Evolutionary conservation across 2,888 invertebrate species (phyloP).

Genomic region (Liodrosophila aerea): DNA sequence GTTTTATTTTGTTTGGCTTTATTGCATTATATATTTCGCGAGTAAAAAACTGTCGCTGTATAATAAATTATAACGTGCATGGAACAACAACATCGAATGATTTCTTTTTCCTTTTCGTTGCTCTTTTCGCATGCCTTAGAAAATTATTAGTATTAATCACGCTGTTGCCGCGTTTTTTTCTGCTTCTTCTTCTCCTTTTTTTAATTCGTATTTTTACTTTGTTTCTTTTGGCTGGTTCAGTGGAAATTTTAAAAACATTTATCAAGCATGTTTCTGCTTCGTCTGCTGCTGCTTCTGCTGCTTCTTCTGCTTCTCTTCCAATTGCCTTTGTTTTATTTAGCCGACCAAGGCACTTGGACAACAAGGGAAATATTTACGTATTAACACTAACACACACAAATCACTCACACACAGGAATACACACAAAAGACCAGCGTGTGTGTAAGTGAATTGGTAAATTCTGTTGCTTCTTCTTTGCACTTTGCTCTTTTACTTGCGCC

Average conservation of each 20-base stretch:
- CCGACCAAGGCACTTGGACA: slow-evolving; percentile 21
- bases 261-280: slow-evolving; percentile 21
- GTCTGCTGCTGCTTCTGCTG: slow-evolving; percentile 9
- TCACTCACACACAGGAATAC: slow-evolving; percentile 7
- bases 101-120: slow-evolving; percentile 31
- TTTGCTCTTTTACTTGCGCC: slow-evolving; percentile 49
- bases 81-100: slow-evolving; percentile 31
- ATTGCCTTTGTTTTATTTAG: slow-evolving; percentile 38
- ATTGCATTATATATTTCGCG: slow-evolving; percentile 20
- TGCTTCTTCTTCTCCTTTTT: slow-evolving; percentile 1
- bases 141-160: slow-evolving; percentile 51
- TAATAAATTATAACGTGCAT: slow-evolving; percentile 57
- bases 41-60: slow-evolving; percentile 53
- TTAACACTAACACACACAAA: slow-evolving; percentile 25
- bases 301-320: slow-evolving; percentile 18
- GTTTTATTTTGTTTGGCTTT: slow-evolving; percentile 17
- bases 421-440: slow-evolving; percentile 6
- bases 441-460: slow-evolving; percentile 52
- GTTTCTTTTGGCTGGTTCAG: slow-evolving; percentile 14
- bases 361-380: slow-evolving; percentile 31
- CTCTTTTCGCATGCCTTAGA: slow-evolving; percentile 44
- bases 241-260: slow-evolving; percentile 42
- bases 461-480: slow-evolving; percentile 48
- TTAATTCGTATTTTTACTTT: slow-evolving; percentile 15
- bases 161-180: slow-evolving; percentile 13